Evolutionary conservation across 2,113 vertebrate genomes (phyloP).

Genomic region (Lampris incognitus): DNA sequence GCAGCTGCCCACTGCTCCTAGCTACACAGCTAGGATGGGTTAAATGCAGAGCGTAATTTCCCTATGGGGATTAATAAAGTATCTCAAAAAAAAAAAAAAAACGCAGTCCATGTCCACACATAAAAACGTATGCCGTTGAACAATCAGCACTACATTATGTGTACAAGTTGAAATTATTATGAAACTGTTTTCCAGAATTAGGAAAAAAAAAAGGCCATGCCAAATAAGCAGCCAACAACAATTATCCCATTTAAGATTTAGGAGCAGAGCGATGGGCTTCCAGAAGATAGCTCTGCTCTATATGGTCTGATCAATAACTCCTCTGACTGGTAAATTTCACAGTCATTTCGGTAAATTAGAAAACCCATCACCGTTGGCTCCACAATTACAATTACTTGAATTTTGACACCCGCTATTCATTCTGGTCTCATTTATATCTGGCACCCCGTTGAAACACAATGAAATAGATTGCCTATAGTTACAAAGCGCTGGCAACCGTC

Average conservation of each 20-base stretch:
- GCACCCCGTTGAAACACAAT: conserved; percentile 10
- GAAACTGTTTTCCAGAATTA: not conserved
- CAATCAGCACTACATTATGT: too few relatives aligned
- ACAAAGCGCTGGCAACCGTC: conserved; percentile 39
- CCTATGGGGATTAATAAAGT: too few relatives aligned
- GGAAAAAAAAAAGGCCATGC: conserved; percentile 8
- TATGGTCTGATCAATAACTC: conserved; percentile 51
- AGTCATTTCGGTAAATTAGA: conserved; percentile 62
- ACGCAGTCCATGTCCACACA: too few relatives aligned
- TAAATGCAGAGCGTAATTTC: too few relatives aligned
- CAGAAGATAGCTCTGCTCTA: conserved; percentile 19
- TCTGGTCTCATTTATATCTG: not conserved
- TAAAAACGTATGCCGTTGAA: too few relatives aligned
- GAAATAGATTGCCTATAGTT: conserved; percentile 42
- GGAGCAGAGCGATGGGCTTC: not conserved
- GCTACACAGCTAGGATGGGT: too few relatives aligned
- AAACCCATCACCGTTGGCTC: conserved; percentile 15
- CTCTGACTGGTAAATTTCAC: conserved; percentile 46
- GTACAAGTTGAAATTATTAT: too few relatives aligned
- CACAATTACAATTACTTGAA: conserved; percentile 13
- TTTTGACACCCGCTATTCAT: conserved; percentile 30
- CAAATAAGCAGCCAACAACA: conserved; percentile 20
- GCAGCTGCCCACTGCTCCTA: too few relatives aligned
- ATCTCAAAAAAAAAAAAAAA: too few relatives aligned
- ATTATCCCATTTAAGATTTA: conserved; percentile 24